Base-by-base conservation (phyloP, 2,113 vertebrate species). In the Tetraodon nigroviridis region DNA sequence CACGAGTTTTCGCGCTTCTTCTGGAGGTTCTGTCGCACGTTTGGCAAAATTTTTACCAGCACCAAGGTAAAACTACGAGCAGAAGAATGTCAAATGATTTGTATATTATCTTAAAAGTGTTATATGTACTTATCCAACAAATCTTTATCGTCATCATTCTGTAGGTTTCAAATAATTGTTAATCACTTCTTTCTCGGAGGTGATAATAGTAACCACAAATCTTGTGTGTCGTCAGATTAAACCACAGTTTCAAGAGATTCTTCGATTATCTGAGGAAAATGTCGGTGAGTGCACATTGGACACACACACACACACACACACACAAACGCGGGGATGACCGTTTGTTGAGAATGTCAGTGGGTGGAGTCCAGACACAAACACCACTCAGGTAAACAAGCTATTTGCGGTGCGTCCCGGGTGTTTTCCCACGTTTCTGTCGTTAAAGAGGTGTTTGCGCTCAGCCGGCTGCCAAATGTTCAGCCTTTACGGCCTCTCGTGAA, bases 1-100 rank as follows among this genome's bases (percentile, higher is more conserved):
- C 97, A 99, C 64, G 97, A 99, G 82, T 99, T 99, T 81, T 99
- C 97, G 55, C 93, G 94, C 76, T 99, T 98, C 90, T 99, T 99
- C 89, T 99, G 97, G 96, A 91, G 96, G 59, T 90, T 99, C 64
- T 99, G 96, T 88, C 92, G 96, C 77, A 98, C 97, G 4, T 99
- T 99, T 76, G 97, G 97, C 68, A 98, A 98, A 86, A 97, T 98
- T 75, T 99, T 99, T 85, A 99, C 97, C 32, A 99, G 98, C 89
- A 92, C 96, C 80, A 99, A 99, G 95, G 97, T 98, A 90, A 76
- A 62, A 24, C 5, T 17, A 10, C 12, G 1, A n/a, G 6, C n/a
- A 44, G 2, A 44, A 17, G 17, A 44, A 44, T 44, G 42, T 44
- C 5, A 44, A 44, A 16, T 16, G 14, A 17, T 44, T 37, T 27